Conservation (phyloP, 2,888 invertebrate species). For the Odontocolon sp. region DNA sequence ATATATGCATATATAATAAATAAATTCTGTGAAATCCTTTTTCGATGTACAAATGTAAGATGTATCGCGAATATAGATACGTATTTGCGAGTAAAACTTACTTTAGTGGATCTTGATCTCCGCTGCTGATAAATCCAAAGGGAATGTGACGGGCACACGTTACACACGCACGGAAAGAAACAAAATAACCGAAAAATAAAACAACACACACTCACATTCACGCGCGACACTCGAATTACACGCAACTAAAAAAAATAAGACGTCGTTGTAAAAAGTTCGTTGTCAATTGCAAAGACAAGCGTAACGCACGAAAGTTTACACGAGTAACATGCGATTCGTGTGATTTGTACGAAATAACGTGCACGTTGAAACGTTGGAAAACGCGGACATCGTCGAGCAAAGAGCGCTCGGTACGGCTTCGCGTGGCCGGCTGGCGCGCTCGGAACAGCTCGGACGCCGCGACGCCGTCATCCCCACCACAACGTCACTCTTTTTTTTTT, state of each 20-base stretch:
- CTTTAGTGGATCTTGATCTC: not conserved
- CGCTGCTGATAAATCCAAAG: constrained; percentile 51
- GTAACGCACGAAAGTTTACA: constrained; percentile 4
- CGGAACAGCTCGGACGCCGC: constrained; percentile 55
- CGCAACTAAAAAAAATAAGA: constrained; percentile 32
- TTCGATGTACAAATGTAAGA: no score
- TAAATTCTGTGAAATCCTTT: no score
- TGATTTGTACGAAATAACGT: constrained; percentile 24
- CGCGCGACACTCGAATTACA: constrained; percentile 43
- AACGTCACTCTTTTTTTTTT: not conserved
- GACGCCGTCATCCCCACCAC: constrained; percentile 43
- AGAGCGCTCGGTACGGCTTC: constrained; percentile 57
- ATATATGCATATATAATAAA: no score
- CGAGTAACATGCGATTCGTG: not conserved
- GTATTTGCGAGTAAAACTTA: no score
- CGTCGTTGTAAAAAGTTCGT: constrained; percentile 32
- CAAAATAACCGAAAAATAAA: constrained; percentile 15
- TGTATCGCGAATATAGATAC: no score
- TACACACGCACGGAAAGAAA: constrained; percentile 31
- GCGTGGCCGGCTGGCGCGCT: constrained; percentile 68
- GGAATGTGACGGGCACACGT: constrained; percentile 7
- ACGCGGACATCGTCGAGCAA: constrained; percentile 19
- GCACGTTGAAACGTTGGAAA: constrained; percentile 31
- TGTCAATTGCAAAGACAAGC: not conserved
- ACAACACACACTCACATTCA: constrained; percentile 49